phyloP scores from a whole-genome alignment of 2,888 invertebrate species.

The Oligia latruncula region DNA sequence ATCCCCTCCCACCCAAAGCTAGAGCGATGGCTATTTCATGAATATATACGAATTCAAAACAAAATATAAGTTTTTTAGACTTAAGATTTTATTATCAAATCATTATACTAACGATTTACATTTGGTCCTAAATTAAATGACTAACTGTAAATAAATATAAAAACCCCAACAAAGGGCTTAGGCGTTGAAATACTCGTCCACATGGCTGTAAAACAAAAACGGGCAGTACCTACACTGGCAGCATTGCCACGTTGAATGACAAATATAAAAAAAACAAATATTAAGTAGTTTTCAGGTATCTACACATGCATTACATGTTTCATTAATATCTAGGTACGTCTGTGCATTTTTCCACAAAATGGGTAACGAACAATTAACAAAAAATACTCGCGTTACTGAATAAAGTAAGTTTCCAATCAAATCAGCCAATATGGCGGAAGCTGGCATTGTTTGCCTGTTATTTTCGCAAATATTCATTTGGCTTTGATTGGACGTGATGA shows the following conservation, averaged over 20 bases:
- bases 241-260: too few species aligned
- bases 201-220: too few species aligned
- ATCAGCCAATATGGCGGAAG: slow-evolving; percentile 16
- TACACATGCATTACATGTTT: background rate
- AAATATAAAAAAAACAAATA: too few species aligned
- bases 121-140: background rate
- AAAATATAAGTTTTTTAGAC: background rate
- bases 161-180: too few species aligned
- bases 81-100: background rate
- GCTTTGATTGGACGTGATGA: slow-evolving; percentile 35
- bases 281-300: too few species aligned
- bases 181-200: too few species aligned
- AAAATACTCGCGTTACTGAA: slow-evolving; percentile 13
- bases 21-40: background rate
- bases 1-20: background rate
- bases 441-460: slow-evolving; percentile 20
- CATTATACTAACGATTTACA: background rate
- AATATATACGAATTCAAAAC: background rate
- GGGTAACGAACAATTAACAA: slow-evolving; percentile 9
- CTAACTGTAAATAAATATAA: background rate
- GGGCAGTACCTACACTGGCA: too few species aligned
- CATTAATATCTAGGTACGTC: background rate
- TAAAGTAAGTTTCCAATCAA: slow-evolving; percentile 41
- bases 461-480: slow-evolving; percentile 43
- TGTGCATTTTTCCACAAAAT: background rate